These are phyloP conservation scores for Drosophila colorata DNA, from an alignment of 2,888 invertebrate genomes.

Conservation along the genomic window DNA sequence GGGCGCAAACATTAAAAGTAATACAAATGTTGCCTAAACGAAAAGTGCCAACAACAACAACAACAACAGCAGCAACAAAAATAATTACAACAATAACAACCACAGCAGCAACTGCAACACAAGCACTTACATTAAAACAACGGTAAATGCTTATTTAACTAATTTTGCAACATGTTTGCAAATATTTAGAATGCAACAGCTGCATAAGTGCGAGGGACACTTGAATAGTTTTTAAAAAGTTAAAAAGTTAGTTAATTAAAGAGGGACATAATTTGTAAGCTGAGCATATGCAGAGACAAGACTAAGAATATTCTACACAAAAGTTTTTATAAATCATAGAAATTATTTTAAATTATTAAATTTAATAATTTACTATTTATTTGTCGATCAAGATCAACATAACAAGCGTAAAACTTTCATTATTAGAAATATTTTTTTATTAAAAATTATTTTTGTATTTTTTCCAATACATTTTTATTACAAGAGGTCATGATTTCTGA, in stretches of 20 bases:
- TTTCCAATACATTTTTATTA: too few species aligned
- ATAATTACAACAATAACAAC: conserved; percentile 17
- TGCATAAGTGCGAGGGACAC: conserved; percentile 63
- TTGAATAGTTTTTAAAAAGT: background rate
- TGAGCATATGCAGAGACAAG: too few species aligned
- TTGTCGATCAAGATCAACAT: too few species aligned
- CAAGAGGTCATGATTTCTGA: too few species aligned
- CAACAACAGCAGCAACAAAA: conserved; percentile 1
- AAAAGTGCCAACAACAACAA: conserved; percentile 20
- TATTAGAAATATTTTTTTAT: too few species aligned
- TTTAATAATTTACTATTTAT: too few species aligned
- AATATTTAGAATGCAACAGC: conserved; percentile 80
- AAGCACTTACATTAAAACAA: conserved; percentile 59
- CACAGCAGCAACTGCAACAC: conserved; percentile 4
- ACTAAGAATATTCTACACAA: background rate
- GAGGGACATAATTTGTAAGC: too few species aligned
- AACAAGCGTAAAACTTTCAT: too few species aligned
- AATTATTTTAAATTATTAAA: background rate
- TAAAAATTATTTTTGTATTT: too few species aligned
- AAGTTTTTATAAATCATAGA: too few species aligned
- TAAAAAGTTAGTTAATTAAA: too few species aligned
- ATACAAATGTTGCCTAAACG: conserved; percentile 60
- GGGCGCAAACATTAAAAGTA: conserved; percentile 71
- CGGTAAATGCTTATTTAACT: conserved; percentile 81
- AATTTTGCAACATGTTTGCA: conserved; percentile 77